phyloP scores from a whole-genome alignment of 2,797 vertebrate species.

The Arnoldichthys spilopterus region DNA sequence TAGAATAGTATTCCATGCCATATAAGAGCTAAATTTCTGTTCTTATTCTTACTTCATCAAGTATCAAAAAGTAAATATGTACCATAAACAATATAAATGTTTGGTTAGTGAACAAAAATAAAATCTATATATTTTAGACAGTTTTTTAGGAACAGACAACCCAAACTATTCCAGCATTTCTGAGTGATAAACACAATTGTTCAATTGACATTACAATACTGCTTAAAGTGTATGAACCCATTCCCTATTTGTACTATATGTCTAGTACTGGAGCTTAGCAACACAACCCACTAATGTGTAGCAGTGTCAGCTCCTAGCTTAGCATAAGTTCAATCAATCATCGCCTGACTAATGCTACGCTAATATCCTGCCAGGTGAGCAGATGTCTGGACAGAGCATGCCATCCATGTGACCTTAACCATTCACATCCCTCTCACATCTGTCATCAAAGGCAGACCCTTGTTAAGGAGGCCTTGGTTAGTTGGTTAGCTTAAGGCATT shows the following conservation, averaged over 20 bases:
- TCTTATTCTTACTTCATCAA: no score
- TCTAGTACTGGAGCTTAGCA: conserved; percentile 33
- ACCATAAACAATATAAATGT: no score
- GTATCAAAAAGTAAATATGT: no score
- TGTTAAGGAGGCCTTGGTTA: conserved; percentile 39
- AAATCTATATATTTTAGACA: no score
- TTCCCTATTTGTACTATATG: conserved; percentile 28
- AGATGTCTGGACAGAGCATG: conserved; percentile 44
- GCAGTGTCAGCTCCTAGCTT: conserved; percentile 25
- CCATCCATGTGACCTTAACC: conserved; percentile 43
- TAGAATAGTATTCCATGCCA: background rate
- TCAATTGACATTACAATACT: background rate
- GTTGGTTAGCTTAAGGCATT: conserved; percentile 24
- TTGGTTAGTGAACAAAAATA: no score
- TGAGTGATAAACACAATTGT: background rate
- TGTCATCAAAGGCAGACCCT: conserved; percentile 45
- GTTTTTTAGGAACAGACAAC: background rate
- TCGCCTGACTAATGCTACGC: conserved; percentile 30
- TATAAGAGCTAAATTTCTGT: no score
- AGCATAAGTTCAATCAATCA: conserved; percentile 44
- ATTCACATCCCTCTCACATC: conserved; percentile 47
- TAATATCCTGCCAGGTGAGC: conserved; percentile 53
- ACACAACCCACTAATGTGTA: conserved; percentile 13
- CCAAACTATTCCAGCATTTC: background rate
- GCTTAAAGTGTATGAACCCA: conserved; percentile 1